phyloP scores from a whole-genome alignment of 2,797 vertebrate species.

The Peromyscus melanophrys region DNA sequence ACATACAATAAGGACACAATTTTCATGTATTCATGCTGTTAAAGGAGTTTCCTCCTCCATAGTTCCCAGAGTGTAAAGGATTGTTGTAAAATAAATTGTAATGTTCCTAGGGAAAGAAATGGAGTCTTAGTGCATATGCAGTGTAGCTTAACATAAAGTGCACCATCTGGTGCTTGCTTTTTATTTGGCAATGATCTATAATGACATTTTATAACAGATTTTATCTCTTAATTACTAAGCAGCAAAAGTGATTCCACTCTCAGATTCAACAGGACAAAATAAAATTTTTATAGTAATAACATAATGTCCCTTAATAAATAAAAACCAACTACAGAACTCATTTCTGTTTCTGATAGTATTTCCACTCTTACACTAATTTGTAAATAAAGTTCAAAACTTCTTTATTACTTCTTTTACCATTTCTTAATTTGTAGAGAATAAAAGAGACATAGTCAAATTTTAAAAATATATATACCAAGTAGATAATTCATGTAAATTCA shows the following conservation, averaged over 20 bases:
- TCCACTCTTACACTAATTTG: conserved; percentile 9
- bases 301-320: conserved; percentile 3
- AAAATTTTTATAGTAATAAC: conserved; percentile 59
- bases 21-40: neutral
- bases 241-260: conserved; percentile 76
- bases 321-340: conserved; percentile 61
- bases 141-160: conserved; percentile 77
- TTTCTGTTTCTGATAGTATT: neutral
- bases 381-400: neutral
- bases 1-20: neutral
- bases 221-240: conserved; percentile 83
- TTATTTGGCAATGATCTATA: conserved; percentile 81
- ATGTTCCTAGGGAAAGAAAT: conserved; percentile 64
- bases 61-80: conserved; percentile 3
- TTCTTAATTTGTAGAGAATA: conserved; percentile 17
- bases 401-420: neutral
- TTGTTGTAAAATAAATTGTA: conserved; percentile 60
- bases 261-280: conserved; percentile 69
- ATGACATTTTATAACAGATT: conserved; percentile 78
- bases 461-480: neutral
- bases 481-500: conserved; percentile 27
- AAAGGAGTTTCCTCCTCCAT: conserved; percentile 17
- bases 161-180: conserved; percentile 78
- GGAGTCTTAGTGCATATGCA: conserved; percentile 35
- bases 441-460: neutral